Conservation (phyloP, 2,113 vertebrate genomes). For the Mesembrinibis cayennensis region DNA sequence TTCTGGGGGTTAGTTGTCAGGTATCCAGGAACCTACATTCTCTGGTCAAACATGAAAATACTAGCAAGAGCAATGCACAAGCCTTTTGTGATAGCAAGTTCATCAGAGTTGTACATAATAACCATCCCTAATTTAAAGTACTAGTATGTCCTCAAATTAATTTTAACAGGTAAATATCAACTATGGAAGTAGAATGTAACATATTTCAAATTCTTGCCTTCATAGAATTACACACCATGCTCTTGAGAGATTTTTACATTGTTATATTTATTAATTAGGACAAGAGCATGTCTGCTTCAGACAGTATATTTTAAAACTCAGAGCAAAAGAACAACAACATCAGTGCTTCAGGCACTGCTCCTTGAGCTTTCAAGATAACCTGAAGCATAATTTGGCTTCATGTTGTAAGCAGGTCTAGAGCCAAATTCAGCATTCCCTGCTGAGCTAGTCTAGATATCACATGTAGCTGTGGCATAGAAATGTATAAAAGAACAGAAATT, state of each 20-base stretch:
- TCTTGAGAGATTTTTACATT: background rate
- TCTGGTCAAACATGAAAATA: background rate
- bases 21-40: background rate
- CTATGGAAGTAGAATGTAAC: background rate
- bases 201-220: background rate
- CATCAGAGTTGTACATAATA: background rate
- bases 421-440: slow-evolving; percentile 39
- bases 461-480: slow-evolving; percentile 16
- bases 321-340: background rate
- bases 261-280: background rate
- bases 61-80: background rate
- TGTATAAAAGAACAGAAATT: slow-evolving; percentile 42
- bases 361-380: slow-evolving; percentile 31
- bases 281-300: background rate
- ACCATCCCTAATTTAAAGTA: background rate
- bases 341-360: background rate
- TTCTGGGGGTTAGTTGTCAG: too few relatives aligned
- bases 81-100: background rate
- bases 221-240: background rate
- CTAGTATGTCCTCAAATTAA: background rate
- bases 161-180: background rate
- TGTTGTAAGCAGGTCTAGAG: slow-evolving; percentile 16
- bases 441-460: slow-evolving; percentile 20
- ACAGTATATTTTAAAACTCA: background rate
- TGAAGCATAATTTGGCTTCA: slow-evolving; percentile 14